phyloP scores from a whole-genome alignment of 1,140 invertebrate species.

The Aphelinus atriplicis region DNA sequence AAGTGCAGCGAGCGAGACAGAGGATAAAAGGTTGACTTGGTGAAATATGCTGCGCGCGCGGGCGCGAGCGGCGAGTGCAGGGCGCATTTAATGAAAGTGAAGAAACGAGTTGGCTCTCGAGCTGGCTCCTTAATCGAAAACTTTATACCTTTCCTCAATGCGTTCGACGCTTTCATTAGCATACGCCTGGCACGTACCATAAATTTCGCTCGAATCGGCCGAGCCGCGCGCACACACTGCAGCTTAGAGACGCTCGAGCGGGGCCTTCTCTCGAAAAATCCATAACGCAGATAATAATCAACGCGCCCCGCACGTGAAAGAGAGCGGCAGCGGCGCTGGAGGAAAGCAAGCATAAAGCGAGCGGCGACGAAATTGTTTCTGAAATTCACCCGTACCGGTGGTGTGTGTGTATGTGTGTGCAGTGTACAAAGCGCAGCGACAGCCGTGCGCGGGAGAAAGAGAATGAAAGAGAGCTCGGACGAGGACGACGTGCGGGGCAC shows the following conservation, averaged over 20 bases:
- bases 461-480: neutral
- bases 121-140: constrained; percentile 8
- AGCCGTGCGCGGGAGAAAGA: neutral
- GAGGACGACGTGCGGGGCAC: neutral
- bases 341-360: neutral
- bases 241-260: too few relatives aligned
- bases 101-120: too few relatives aligned
- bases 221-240: too few relatives aligned
- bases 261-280: neutral
- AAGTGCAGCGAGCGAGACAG: too few relatives aligned
- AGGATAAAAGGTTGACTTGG: too few relatives aligned
- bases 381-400: neutral
- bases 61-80: too few relatives aligned
- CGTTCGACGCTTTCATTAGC: constrained; percentile 8
- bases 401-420: too few relatives aligned
- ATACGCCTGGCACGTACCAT: neutral
- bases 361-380: constrained; percentile 23
- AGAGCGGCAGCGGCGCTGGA: neutral
- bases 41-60: too few relatives aligned
- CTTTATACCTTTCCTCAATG: constrained; percentile 13
- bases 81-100: too few relatives aligned
- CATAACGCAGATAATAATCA: constrained; percentile 5
- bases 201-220: constrained; percentile 11
- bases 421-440: too few relatives aligned
- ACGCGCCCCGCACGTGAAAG: neutral